Evolutionary conservation across 1,140 invertebrate species (phyloP).

Genomic region (Cotesia typhae): DNA sequence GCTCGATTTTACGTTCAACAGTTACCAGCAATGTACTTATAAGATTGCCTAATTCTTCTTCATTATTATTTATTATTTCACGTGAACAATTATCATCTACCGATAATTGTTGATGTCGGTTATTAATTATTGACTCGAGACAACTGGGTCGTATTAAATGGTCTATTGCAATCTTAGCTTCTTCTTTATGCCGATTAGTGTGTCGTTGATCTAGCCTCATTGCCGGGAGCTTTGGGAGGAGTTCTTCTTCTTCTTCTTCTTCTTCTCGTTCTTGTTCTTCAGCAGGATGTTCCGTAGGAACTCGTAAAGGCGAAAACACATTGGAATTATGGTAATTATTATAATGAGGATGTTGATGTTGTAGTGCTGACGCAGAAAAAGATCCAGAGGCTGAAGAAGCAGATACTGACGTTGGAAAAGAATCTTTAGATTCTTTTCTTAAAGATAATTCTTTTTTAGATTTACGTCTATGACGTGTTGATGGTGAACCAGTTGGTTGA

Average conservation of each 20-base stretch:
- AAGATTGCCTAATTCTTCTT: slow-evolving; percentile 66
- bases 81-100: slow-evolving; percentile 20
- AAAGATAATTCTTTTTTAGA: slow-evolving; percentile 52
- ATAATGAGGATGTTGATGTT: slow-evolving; percentile 40
- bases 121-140: slow-evolving; percentile 31
- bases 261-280: slow-evolving; percentile 40
- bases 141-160: slow-evolving; percentile 28
- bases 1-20: slow-evolving; percentile 74
- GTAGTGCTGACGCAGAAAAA: neutral
- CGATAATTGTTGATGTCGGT: neutral
- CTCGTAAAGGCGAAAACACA: slow-evolving; percentile 29
- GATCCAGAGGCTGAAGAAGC: too few species aligned
- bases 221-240: slow-evolving; percentile 40
- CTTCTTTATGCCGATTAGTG: slow-evolving; percentile 28
- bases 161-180: slow-evolving; percentile 31
- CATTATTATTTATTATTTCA: slow-evolving; percentile 58
- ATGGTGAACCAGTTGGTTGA: slow-evolving; percentile 14
- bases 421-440: neutral
- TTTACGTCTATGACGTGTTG: slow-evolving; percentile 47
- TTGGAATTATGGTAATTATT: slow-evolving; percentile 37
- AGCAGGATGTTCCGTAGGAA: slow-evolving; percentile 18
- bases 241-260: slow-evolving; percentile 37
- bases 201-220: slow-evolving; percentile 30
- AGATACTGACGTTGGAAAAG: neutral
- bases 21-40: slow-evolving; percentile 72